phyloP scores from a whole-genome alignment of 2,113 vertebrate genomes.

The Microtus pennsylvanicus region DNA sequence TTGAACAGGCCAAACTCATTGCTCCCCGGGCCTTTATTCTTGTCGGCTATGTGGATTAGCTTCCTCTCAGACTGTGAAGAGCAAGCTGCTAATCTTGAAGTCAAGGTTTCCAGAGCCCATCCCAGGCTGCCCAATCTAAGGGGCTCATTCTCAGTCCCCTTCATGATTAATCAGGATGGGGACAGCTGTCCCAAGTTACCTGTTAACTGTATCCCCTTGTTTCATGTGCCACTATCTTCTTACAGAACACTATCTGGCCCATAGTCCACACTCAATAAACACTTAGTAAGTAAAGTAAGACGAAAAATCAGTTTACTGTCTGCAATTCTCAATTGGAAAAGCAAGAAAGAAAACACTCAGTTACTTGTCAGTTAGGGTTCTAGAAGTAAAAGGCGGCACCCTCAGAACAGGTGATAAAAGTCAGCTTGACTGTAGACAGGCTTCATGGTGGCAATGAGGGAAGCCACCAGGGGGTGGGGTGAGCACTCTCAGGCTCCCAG shows the following conservation, averaged over 20 bases:
- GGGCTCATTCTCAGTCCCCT: background rate
- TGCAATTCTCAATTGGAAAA: constrained; percentile 4
- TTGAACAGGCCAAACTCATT: background rate
- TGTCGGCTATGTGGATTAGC: background rate
- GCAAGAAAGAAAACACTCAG: background rate
- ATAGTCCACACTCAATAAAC: background rate
- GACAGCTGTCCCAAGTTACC: background rate
- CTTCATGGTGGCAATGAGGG: background rate
- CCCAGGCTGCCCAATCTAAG: background rate
- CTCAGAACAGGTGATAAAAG: background rate
- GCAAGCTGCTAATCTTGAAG: background rate
- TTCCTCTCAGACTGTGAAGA: background rate
- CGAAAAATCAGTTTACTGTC: constrained; percentile 31
- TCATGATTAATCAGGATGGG: background rate
- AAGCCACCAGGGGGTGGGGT: background rate
- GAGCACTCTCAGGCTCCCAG: background rate
- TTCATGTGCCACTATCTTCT: background rate
- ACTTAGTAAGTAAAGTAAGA: constrained; percentile 37
- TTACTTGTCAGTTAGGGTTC: background rate
- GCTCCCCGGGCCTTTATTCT: background rate
- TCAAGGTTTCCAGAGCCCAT: background rate
- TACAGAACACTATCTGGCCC: background rate
- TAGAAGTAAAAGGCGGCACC: background rate
- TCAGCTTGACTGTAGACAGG: background rate
- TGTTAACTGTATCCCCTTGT: constrained; percentile 4